Base-by-base conservation (phyloP, 2,113 vertebrate species). In the Chaetura pelagica region DNA sequence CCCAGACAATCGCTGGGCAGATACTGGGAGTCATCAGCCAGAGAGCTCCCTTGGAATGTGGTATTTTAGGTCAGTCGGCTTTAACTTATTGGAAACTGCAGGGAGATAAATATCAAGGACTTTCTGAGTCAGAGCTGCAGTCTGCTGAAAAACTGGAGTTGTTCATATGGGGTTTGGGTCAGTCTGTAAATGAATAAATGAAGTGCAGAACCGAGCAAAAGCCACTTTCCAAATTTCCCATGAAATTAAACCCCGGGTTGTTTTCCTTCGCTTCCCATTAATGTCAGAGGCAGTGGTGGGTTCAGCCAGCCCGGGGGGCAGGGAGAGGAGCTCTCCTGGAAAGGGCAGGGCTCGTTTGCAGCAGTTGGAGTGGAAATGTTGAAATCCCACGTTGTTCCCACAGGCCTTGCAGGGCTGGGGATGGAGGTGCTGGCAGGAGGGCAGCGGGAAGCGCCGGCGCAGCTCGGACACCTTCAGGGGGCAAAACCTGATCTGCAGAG, bases 81-180 rank as follows among this genome's bases (percentile, higher is more conserved):
- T 94, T 94, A 94, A 69, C 90, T 93, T 83, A 76, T 80, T 95
- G 93, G 91, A 96, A 94, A 66, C 92, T 21, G 73, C 87, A 74
- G 82, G 84, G 74, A 80, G 95, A 93, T 90, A 95, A 92, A 90
- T 91, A 95, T 84, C 95, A 89, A 94, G 83, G 94, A 85, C 42
- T 83, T 52, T 76, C 75, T 94, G 94, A 95, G 73, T 94, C 97
- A 96, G 90, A 94, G 74, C 91, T 55, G 64, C 1, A 22, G 34
- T 54, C 23, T n/a, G 19, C 79, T 51, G 71, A 76, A 95, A 89
- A n/a, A 20, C 13, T 89, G 92, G 40, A 15, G 63, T 51, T 61
- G 89, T 55, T 94, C 93, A n/a, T 21, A 6, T 7, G 79, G 77
- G 89, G 69, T 51, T 95, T 73, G 66, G 91, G 83, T 88, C 89